Percentiles rank a stretch among this genome's conserved stretches.
phyloP scores from a whole-genome alignment of 2,888 invertebrate species.

The Athetis lepigone region DNA sequence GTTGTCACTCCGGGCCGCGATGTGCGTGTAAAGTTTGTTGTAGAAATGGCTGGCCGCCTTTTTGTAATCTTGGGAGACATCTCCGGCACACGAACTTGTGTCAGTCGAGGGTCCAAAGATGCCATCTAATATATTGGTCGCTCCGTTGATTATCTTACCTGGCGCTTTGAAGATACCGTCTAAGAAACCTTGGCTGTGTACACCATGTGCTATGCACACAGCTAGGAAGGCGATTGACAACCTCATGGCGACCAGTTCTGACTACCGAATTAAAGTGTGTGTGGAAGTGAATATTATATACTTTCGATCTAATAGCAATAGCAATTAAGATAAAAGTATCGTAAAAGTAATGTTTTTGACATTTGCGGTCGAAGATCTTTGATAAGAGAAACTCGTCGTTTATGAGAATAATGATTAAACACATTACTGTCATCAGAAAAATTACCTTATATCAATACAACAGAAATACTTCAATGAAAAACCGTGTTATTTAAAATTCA shows the following conservation, averaged over 20 bases:
- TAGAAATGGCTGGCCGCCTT: conserved; percentile 39
- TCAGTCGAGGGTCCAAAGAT: conserved; percentile 23
- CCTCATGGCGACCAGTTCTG: conserved; percentile 27
- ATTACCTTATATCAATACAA: background rate
- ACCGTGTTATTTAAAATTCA: conserved; percentile 11
- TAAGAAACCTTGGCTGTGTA: conserved; percentile 19
- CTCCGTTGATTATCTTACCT: background rate
- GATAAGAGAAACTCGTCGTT: background rate
- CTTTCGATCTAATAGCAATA: conserved; percentile 14
- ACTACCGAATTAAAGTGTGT: background rate
- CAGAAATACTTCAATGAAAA: conserved; percentile 29
- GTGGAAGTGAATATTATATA: background rate
- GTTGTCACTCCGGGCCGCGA: conserved; percentile 44
- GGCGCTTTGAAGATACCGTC: conserved; percentile 7
- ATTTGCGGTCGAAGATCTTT: conserved; percentile 13
- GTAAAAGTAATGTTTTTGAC: conserved; percentile 13
- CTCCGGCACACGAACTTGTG: conserved; percentile 33
- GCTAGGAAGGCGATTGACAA: background rate
- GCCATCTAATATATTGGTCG: background rate
- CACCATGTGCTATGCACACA: conserved; percentile 41
- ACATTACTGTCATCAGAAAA: background rate
- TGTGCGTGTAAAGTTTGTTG: conserved; percentile 33
- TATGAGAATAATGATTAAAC: conserved; percentile 5
- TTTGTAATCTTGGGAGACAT: conserved; percentile 34
- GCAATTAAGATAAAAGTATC: conserved; percentile 15